Evolutionary conservation across 1,140 invertebrate genomes (phyloP).

Genomic region (Calephelis virginiensis): DNA sequence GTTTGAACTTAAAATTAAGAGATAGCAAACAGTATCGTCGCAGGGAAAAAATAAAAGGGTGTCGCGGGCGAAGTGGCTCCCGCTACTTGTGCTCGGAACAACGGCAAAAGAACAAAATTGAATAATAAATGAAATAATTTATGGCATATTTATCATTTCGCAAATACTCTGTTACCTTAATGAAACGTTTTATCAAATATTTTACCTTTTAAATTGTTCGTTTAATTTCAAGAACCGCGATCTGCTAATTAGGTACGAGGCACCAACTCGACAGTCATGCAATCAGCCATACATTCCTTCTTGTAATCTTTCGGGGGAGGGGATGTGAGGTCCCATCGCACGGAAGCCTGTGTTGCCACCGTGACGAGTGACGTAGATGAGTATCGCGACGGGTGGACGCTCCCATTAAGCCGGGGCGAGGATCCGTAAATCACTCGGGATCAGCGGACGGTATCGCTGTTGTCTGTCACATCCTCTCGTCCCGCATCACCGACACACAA

Average conservation of each 20-base stretch:
- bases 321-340: too few relatives aligned
- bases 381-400: conserved; percentile 13
- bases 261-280: too few relatives aligned
- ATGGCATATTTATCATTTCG: conserved; percentile 78
- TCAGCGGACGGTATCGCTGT: too few relatives aligned
- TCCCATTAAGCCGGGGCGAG: conserved; percentile 29
- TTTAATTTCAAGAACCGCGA: conserved; percentile 2
- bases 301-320: too few relatives aligned
- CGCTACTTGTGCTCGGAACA: conserved; percentile 61
- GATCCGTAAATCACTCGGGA: too few relatives aligned
- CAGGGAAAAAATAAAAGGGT: conserved; percentile 69
- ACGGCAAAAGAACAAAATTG: conserved; percentile 71
- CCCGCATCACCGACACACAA: too few relatives aligned
- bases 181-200: conserved; percentile 54
- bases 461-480: too few relatives aligned
- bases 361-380: background rate
- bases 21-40: conserved; percentile 71
- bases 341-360: background rate
- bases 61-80: conserved; percentile 63
- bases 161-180: conserved; percentile 75
- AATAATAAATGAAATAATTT: conserved; percentile 79
- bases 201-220: conserved; percentile 17
- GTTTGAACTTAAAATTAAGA: conserved; percentile 74
- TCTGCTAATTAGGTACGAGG: background rate
- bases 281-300: too few relatives aligned